phyloP scores from a whole-genome alignment of 2,888 invertebrate genomes.

The Sepiola atlantica region DNA sequence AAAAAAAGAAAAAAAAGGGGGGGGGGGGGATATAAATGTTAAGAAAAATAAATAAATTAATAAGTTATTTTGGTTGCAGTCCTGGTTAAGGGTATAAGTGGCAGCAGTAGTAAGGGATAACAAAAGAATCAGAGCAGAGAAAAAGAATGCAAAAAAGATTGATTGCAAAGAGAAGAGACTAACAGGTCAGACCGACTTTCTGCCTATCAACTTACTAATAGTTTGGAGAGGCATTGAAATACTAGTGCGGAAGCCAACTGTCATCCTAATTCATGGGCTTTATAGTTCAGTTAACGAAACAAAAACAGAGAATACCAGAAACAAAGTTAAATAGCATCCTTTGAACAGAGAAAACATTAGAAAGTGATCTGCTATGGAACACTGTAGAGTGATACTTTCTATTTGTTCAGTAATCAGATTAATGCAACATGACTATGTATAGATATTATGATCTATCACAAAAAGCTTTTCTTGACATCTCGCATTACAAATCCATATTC shows the following conservation, averaged over 20 bases:
- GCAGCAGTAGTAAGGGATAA: no score
- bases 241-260: neutral
- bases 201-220: neutral
- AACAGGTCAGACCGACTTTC: neutral
- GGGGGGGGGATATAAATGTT: neutral
- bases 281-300: neutral
- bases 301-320: neutral
- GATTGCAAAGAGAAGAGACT: neutral
- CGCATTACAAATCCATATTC: neutral
- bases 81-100: neutral
- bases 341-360: neutral
- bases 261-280: neutral
- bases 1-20: no score
- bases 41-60: neutral
- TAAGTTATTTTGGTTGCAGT: neutral
- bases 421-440: neutral
- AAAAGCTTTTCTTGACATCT: neutral
- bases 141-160: constrained; percentile 37
- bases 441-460: neutral
- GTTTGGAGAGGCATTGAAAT: no score
- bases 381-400: neutral
- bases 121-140: neutral
- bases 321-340: neutral
- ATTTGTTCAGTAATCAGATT: neutral
- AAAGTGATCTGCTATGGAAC: neutral